phyloP scores from a whole-genome alignment of 2,113 vertebrate genomes.

The Nothoprocta pentlandii region DNA sequence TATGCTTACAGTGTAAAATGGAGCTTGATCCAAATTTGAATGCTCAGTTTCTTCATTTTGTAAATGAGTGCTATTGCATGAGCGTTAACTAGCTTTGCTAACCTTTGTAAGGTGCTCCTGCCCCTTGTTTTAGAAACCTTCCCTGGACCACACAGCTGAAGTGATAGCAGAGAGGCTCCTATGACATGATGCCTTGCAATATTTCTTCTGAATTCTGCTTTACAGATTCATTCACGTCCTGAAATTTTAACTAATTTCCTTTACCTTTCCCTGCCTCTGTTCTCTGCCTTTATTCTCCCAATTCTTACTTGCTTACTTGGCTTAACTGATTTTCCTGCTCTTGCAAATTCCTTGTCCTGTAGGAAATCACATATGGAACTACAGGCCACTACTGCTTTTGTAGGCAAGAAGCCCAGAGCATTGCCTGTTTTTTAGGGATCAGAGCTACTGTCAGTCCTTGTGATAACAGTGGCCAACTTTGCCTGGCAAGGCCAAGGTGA shows the following conservation, averaged over 20 bases:
- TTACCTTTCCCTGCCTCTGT: not conserved
- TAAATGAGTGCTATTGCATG: not conserved
- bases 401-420: not conserved
- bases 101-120: not conserved
- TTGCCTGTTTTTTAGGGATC: not conserved
- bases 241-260: not conserved
- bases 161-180: not conserved
- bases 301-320: accelerated
- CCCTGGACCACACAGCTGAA: not conserved
- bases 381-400: not conserved
- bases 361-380: not conserved
- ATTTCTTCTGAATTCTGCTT: not conserved
- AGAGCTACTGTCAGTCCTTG: not conserved
- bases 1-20: not conserved
- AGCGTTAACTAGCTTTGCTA: not conserved
- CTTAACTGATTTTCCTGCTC: not conserved
- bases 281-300: not conserved
- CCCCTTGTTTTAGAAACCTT: not conserved
- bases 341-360: not conserved
- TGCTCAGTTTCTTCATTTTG: not conserved
- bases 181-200: not conserved
- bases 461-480: not conserved
- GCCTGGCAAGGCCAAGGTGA: not conserved
- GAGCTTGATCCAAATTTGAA: not conserved
- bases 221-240: not conserved